A percentile compares a stretch with the other conserved stretches of the same genome.
Conservation (phyloP, 2,888 invertebrate species). For the Trissolcus brochymenae region DNA sequence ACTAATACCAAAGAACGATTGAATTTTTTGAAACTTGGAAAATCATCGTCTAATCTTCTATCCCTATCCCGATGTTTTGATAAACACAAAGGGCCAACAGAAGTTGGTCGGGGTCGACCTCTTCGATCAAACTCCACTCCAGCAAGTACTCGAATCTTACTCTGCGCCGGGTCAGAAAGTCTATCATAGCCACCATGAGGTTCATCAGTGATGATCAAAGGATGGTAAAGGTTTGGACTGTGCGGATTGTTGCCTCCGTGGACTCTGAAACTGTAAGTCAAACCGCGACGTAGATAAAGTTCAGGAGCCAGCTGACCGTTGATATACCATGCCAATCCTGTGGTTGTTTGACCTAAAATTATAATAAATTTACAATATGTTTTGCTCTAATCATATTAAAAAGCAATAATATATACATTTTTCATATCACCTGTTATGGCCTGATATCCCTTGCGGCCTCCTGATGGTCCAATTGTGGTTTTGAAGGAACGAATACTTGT, state of each 20-base stretch:
- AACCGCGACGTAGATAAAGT: slow-evolving; percentile 89
- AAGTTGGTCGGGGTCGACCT: slow-evolving; percentile 87
- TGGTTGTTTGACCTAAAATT: slow-evolving; percentile 80
- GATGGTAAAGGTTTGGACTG: slow-evolving; percentile 90
- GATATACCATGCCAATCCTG: slow-evolving; percentile 92
- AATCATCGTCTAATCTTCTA: slow-evolving; percentile 87
- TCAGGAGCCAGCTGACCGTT: slow-evolving; percentile 93
- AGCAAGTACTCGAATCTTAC: slow-evolving; percentile 84
- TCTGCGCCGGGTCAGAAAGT: slow-evolving; percentile 83
- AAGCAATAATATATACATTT: background rate
- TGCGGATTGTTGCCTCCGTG: slow-evolving; percentile 93
- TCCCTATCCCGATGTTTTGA: slow-evolving; percentile 84
- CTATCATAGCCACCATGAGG: slow-evolving; percentile 89
- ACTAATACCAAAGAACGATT: slow-evolving; percentile 84
- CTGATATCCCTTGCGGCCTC: slow-evolving; percentile 87
- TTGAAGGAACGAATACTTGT: slow-evolving; percentile 85
- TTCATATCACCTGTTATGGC: slow-evolving; percentile 80
- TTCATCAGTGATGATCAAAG: slow-evolving; percentile 91
- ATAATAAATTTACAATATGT: background rate
- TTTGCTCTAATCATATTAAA: slow-evolving; percentile 2
- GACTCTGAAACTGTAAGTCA: slow-evolving; percentile 89
- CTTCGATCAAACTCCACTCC: slow-evolving; percentile 90
- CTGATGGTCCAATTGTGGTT: slow-evolving; percentile 90
- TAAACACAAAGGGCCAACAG: slow-evolving; percentile 89
- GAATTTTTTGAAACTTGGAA: slow-evolving; percentile 87